A percentile compares a stretch with the other conserved stretches of the same genome.
Conservation (phyloP, 2,797 vertebrate species). For the Phoeniculus purpureus region DNA sequence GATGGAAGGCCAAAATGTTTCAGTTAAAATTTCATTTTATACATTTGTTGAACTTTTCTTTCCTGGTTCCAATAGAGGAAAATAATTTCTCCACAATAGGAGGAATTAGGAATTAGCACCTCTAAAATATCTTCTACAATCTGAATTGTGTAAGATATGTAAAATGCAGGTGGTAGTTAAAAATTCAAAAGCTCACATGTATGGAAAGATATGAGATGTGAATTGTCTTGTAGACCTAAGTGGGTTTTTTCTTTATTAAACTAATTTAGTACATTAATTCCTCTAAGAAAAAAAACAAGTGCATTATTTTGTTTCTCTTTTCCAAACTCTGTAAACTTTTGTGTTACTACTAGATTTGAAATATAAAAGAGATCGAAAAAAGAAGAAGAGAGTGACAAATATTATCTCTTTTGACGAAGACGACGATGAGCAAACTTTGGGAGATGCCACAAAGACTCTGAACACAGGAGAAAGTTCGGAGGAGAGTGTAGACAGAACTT, state of each 20-base stretch:
- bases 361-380: constrained; percentile 89
- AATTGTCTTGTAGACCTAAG: not conserved
- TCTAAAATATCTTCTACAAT: not conserved
- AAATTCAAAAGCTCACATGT: not conserved
- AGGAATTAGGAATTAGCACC: not conserved
- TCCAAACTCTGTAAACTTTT: not conserved
- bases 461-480: constrained; percentile 83
- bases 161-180: not conserved
- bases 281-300: not conserved
- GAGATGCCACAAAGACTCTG: constrained; percentile 78
- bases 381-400: constrained; percentile 95
- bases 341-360: constrained; percentile 82
- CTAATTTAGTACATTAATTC: not conserved
- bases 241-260: not conserved
- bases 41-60: not conserved
- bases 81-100: not conserved
- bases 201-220: not conserved
- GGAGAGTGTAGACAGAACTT: constrained; percentile 82
- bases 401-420: constrained; percentile 97
- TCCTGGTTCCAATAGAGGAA: not conserved
- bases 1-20: not conserved
- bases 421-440: constrained; percentile 83
- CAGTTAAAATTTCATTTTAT: not conserved
- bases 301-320: not conserved
- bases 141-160: not conserved